Evolutionary conservation across 2,797 vertebrate genomes (phyloP).

Genomic region (Pseudotriccus pelzelni): DNA sequence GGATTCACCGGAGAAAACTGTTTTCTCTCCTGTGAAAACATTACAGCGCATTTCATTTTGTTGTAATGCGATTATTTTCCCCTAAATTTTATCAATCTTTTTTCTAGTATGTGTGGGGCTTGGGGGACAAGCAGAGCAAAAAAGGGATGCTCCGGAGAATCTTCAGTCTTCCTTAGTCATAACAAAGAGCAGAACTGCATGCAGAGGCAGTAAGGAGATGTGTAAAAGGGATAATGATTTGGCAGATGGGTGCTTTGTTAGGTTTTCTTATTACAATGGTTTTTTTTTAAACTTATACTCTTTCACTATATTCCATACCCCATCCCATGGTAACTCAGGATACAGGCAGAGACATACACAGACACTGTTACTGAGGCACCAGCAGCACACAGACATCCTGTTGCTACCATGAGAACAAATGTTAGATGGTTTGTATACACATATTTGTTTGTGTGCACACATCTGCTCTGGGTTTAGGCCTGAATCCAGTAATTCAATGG

Average conservation of each 20-base stretch:
- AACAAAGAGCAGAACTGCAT: not conserved
- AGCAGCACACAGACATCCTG: not conserved
- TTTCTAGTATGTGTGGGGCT: not conserved
- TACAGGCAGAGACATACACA: not conserved
- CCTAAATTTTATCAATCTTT: not conserved
- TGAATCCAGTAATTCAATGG: not conserved
- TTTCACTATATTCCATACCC: not conserved
- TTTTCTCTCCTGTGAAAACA: not conserved
- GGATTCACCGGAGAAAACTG: not conserved
- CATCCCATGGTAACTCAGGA: not conserved
- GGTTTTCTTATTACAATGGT: not conserved
- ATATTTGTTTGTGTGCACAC: not conserved
- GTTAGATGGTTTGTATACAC: not conserved
- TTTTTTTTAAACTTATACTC: not conserved
- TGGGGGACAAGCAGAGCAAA: not conserved
- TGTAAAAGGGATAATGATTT: not conserved
- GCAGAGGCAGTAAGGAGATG: not conserved
- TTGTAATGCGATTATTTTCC: not conserved
- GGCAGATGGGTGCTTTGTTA: not conserved
- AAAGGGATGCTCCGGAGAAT: not conserved
- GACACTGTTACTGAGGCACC: not conserved
- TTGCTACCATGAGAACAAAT: not conserved
- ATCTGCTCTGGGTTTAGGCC: not conserved
- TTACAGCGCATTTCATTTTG: not conserved
- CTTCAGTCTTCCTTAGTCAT: not conserved